Base-by-base conservation (phyloP, 2,888 invertebrate species). In the Chaitophorus viminalis region DNA sequence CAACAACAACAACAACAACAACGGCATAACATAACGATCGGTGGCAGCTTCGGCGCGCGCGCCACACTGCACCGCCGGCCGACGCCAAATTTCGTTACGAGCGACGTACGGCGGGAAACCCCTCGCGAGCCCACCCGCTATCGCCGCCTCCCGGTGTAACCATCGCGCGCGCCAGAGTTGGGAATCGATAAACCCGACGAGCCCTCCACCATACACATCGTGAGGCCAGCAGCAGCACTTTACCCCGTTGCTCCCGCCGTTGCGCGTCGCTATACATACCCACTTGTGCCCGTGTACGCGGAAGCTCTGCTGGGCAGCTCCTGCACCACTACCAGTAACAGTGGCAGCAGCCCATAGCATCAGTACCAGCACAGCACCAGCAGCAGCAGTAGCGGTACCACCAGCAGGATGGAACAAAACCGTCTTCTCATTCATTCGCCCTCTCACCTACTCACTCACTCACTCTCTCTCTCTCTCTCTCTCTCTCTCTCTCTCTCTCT, bases 151-250 rank as follows among this genome's bases (percentile, higher is more conserved):
- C 52, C 85, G 52, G 85, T 76, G n/a, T 52, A 77, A 70, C 65
- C 85, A 85, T 84, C 52, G 77, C 85, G 52, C 31, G 77, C 77
- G 85, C 85, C 77, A 68, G 36, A 78, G 85, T 52, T 52, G 52
- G 54, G 78, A 79, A 86, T 86, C 86, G 86, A 86, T 86, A 86
- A 86, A 72, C 78, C 86, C 70, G 78, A 86, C 86, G 78, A 52
- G 76, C 76, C 84, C 84, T 85, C 84, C 65, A 33, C 65, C 31
- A 52, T 54, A 72, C 25, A 82, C 72, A 54, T 54, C 82, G 82
- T 31, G 82, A 25, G n/a, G 70, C 54, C 81, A 68, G 39, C 79
- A 78, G 11, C 52, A 36, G 33, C 36, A 65, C 70, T 74, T 39
- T 17, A 39, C 75, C 29, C 25, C 74, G 18, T n/a, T 18, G 8